A percentile compares a stretch with the other conserved stretches of the same genome.
Conservation (phyloP, 2,113 vertebrate genomes). For the Emydocephalus ijimae region DNA sequence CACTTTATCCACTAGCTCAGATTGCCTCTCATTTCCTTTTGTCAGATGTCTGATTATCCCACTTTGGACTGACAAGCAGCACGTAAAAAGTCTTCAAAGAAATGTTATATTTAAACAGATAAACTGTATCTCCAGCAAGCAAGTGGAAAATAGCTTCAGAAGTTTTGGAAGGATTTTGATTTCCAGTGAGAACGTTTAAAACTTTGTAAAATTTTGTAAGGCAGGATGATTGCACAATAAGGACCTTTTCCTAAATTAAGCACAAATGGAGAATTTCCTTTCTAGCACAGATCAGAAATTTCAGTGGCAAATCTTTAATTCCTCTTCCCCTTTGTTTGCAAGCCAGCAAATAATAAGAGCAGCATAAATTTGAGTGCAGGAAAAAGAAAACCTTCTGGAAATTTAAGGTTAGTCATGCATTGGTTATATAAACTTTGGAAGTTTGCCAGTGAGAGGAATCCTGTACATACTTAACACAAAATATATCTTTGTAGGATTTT, state of each 20-base stretch:
- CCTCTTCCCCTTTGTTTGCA: not conserved
- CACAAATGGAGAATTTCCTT: not conserved
- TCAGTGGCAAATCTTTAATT: not conserved
- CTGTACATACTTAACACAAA: not conserved
- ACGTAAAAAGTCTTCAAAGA: not conserved
- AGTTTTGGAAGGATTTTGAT: not conserved
- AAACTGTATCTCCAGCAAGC: not conserved
- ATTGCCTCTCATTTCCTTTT: not conserved
- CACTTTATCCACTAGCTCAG: too few relatives aligned
- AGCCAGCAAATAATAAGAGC: not conserved
- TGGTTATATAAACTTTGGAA: not conserved
- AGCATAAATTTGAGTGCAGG: not conserved
- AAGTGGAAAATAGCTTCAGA: not conserved
- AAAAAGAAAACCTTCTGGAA: not conserved
- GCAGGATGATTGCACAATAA: not conserved
- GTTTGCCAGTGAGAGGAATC: not conserved
- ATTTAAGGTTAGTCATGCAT: not conserved
- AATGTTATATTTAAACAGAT: not conserved
- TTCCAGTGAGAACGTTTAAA: not conserved
- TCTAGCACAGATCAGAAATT: not conserved
- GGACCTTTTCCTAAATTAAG: not conserved
- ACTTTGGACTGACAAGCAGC: not conserved
- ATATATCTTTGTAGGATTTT: not conserved
- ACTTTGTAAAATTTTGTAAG: not conserved
- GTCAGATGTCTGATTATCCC: not conserved